phyloP scores from a whole-genome alignment of 2,888 invertebrate genomes.

The Bibio marci region DNA sequence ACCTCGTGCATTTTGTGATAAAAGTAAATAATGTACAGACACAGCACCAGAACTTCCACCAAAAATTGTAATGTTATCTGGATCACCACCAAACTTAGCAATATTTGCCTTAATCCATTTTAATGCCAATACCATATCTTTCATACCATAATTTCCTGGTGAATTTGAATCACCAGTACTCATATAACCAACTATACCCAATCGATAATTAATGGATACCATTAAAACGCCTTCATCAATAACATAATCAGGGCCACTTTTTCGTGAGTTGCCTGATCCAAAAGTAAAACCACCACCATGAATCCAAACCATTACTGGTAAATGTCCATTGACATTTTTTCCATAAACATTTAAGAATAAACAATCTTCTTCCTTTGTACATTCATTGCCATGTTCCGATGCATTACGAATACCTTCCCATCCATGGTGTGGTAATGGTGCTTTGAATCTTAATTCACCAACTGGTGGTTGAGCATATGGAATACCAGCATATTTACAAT shows the following conservation, averaged over 20 bases:
- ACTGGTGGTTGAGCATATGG: conserved; percentile 9
- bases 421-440: conserved; percentile 6
- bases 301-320: conserved; percentile 9
- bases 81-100: conserved; percentile 48
- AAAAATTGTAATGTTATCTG: conserved; percentile 42
- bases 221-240: conserved; percentile 8
- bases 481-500: conserved; percentile 7
- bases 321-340: conserved; percentile 2
- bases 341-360: conserved; percentile 9
- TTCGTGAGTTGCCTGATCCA: conserved; percentile 6
- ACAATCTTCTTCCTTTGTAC: conserved; percentile 9
- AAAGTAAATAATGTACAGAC: conserved; percentile 8
- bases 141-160: conserved; percentile 53
- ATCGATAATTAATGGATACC: conserved; percentile 9
- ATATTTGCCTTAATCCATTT: conserved; percentile 50
- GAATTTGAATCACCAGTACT: conserved; percentile 47
- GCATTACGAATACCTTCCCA: conserved; percentile 8
- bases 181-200: conserved; percentile 39
- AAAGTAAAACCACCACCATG: conserved; percentile 9
- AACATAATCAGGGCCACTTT: conserved; percentile 9
- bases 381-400: conserved; percentile 1
- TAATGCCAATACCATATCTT: conserved; percentile 49
- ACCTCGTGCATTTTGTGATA: conserved; percentile 23
- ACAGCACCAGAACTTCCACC: conserved; percentile 23
- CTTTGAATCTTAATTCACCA: conserved; percentile 6